A percentile compares a stretch with the other conserved stretches of the same genome.
Conservation (phyloP, 2,888 invertebrate genomes). For the Tetanocera ferruginea region DNA sequence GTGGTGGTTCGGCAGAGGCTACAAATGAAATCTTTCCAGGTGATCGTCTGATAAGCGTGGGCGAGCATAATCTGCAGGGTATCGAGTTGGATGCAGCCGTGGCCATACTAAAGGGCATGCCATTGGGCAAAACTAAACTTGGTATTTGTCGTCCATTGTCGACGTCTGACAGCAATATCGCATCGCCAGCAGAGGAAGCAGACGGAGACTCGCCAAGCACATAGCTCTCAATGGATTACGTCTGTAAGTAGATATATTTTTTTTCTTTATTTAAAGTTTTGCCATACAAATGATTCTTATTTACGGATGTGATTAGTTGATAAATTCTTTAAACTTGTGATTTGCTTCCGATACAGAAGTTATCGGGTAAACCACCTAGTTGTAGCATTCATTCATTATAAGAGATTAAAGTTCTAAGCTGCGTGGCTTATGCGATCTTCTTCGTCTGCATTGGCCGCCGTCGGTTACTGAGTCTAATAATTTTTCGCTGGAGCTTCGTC, state of each 20-base stretch:
- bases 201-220: conserved; percentile 65
- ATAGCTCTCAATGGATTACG: conserved; percentile 63
- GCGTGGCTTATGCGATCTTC: no score
- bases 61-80: conserved; percentile 90
- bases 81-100: conserved; percentile 96
- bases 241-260: conserved; percentile 58
- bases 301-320: no score
- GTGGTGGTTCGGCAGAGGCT: conserved; percentile 96
- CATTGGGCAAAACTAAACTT: conserved; percentile 88
- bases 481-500: no score
- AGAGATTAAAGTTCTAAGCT: no score
- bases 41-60: conserved; percentile 92
- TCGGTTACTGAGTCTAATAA: no score
- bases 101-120: conserved; percentile 93
- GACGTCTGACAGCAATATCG: conserved; percentile 69
- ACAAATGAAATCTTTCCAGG: conserved; percentile 96
- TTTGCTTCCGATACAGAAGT: no score
- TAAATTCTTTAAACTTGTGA: no score
- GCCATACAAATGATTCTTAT: no score
- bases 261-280: neutral
- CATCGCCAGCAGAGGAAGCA: conserved; percentile 62
- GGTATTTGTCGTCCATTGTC: conserved; percentile 87
- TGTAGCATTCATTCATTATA: no score
- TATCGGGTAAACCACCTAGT: no score
- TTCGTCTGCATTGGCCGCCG: no score